phyloP scores from a whole-genome alignment of 2,113 vertebrate genomes.

The Girardinichthys multiradiatus region DNA sequence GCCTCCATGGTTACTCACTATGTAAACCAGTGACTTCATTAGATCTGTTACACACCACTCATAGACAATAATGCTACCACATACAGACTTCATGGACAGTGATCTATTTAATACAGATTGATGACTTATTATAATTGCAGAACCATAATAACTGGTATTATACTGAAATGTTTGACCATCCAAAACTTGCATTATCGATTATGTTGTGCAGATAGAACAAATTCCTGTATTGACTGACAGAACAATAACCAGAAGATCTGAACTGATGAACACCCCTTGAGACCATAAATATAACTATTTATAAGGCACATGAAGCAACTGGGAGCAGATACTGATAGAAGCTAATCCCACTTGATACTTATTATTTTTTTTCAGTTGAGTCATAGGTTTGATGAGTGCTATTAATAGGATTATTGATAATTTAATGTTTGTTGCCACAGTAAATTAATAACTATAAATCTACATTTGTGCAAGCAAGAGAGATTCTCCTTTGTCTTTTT shows the following conservation, averaged over 20 bases:
- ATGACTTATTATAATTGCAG: conserved; percentile 9
- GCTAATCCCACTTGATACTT: neutral
- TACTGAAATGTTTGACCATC: neutral
- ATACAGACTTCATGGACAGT: neutral
- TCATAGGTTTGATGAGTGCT: neutral
- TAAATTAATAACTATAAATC: neutral
- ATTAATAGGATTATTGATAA: neutral
- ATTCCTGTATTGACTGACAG: neutral
- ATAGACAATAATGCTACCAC: conserved; percentile 15
- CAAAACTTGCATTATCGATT: neutral
- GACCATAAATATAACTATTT: neutral
- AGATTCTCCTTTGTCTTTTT: neutral
- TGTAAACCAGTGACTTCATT: conserved; percentile 29
- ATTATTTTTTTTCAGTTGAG: neutral
- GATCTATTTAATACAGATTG: conserved; percentile 11
- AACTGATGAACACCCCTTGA: neutral
- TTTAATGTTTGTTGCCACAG: neutral
- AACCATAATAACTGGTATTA: neutral
- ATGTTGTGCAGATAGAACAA: neutral
- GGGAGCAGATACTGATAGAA: neutral
- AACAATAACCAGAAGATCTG: neutral
- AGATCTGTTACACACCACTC: conserved; percentile 3
- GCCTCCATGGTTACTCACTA: conserved; percentile 17
- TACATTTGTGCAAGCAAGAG: neutral
- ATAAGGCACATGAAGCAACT: neutral